These are phyloP conservation scores for Crematogaster levior DNA, from an alignment of 2,888 invertebrate species.

Conservation along the genomic window DNA sequence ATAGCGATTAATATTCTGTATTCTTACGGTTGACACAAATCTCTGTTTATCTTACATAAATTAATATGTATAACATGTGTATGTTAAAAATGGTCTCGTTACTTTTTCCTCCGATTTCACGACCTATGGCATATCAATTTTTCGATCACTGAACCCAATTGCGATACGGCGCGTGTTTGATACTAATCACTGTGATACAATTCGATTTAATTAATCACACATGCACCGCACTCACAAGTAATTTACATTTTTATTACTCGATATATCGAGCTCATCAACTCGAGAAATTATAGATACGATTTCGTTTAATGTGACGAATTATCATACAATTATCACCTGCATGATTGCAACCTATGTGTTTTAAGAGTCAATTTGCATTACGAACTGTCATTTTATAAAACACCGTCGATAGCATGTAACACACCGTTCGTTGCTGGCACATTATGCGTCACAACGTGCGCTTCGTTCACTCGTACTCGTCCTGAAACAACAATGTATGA, in stretches of 20 bases:
- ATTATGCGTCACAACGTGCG: slow-evolving; percentile 93
- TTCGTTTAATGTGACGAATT: background rate
- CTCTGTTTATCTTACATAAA: slow-evolving; percentile 68
- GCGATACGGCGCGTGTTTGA: slow-evolving; percentile 4
- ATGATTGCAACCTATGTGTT: slow-evolving; percentile 19
- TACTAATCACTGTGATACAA: background rate
- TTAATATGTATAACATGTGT: slow-evolving; percentile 70
- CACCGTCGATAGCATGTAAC: slow-evolving; percentile 92
- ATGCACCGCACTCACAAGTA: background rate
- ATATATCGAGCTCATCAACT: background rate
- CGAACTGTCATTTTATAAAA: slow-evolving; percentile 86
- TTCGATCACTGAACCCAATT: slow-evolving; percentile 32
- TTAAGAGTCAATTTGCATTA: slow-evolving; percentile 5
- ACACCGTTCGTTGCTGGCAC: slow-evolving; percentile 96
- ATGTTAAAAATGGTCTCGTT: slow-evolving; percentile 59
- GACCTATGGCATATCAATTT: slow-evolving; percentile 76
- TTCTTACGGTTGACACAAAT: slow-evolving; percentile 32
- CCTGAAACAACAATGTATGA: slow-evolving; percentile 86
- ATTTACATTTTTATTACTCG: slow-evolving; percentile 1
- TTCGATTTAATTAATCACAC: background rate
- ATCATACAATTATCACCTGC: slow-evolving; percentile 16
- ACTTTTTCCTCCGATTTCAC: slow-evolving; percentile 65
- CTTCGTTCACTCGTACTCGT: slow-evolving; percentile 94
- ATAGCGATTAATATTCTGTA: slow-evolving; percentile 59
- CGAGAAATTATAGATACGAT: background rate